Evolutionary conservation across 2,797 vertebrate genomes (phyloP).

Genomic region (Mycteria americana): DNA sequence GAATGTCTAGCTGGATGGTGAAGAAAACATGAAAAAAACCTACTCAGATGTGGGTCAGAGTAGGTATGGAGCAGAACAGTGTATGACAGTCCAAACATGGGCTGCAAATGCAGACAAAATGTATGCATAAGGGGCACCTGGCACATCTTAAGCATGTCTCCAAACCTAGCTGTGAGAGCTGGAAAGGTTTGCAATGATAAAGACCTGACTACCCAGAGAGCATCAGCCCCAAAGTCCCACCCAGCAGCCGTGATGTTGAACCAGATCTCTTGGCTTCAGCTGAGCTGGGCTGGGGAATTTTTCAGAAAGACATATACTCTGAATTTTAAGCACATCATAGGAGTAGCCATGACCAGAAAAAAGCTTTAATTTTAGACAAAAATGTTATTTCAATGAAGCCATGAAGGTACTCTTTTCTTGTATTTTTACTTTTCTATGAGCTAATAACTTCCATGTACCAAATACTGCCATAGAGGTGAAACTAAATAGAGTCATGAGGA

Average conservation of each 20-base stretch:
- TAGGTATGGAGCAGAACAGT: background rate
- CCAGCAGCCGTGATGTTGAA: background rate
- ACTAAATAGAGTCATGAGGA: slow-evolving; percentile 5
- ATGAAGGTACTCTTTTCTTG: background rate
- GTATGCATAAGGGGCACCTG: background rate
- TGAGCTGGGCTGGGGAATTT: background rate
- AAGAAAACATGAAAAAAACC: background rate
- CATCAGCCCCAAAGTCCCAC: background rate
- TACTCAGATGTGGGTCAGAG: background rate
- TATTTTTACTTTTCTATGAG: background rate
- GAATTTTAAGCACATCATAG: background rate
- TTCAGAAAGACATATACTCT: background rate
- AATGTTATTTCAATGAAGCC: background rate
- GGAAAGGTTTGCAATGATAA: background rate
- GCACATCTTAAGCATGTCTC: background rate
- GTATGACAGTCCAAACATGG: accelerated
- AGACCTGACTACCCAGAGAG: background rate
- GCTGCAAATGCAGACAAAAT: background rate
- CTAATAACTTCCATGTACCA: slow-evolving; percentile 11
- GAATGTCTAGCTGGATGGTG: background rate
- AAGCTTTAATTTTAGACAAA: background rate
- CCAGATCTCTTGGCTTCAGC: background rate
- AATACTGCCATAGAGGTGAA: background rate
- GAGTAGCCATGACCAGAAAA: background rate
- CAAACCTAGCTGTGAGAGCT: background rate